Conservation (phyloP, 2,113 vertebrate species). For the Heterocephalus glaber region DNA sequence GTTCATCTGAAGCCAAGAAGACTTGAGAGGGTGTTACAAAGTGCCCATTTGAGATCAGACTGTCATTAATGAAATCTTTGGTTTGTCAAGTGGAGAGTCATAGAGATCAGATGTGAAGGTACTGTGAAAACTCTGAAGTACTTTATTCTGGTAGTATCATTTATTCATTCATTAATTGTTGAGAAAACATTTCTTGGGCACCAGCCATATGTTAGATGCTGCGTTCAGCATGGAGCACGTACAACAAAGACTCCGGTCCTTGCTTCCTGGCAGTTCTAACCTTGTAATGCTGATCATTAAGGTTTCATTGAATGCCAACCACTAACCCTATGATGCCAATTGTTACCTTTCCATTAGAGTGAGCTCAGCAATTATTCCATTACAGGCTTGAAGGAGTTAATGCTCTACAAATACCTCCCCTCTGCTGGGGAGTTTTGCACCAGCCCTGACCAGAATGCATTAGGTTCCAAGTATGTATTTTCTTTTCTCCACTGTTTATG, state of each 20-base stretch:
- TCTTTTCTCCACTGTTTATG: conserved; percentile 75
- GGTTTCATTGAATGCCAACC: not conserved
- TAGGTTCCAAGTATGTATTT: conserved; percentile 55
- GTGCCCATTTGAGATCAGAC: not conserved
- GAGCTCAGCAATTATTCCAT: not conserved
- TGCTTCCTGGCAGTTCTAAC: not conserved
- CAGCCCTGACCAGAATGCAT: not conserved
- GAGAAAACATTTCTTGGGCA: not conserved
- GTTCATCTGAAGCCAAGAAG: not conserved
- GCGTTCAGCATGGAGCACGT: too few species aligned
- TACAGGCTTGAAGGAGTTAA: conserved; percentile 67
- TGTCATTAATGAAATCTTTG: not conserved
- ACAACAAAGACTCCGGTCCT: rapidly evolving
- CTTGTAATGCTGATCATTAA: not conserved
- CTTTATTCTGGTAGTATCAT: not conserved
- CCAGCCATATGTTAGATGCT: not conserved
- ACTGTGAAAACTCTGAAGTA: not conserved
- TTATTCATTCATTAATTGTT: not conserved
- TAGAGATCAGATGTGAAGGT: not conserved
- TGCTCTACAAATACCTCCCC: not conserved
- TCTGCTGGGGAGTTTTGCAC: not conserved
- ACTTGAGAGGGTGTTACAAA: rapidly evolving
- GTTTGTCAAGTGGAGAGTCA: not conserved
- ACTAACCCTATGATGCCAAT: not conserved
- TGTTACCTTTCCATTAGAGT: not conserved